phyloP scores from a whole-genome alignment of 2,797 vertebrate species.

The Pangasius krempfi region DNA sequence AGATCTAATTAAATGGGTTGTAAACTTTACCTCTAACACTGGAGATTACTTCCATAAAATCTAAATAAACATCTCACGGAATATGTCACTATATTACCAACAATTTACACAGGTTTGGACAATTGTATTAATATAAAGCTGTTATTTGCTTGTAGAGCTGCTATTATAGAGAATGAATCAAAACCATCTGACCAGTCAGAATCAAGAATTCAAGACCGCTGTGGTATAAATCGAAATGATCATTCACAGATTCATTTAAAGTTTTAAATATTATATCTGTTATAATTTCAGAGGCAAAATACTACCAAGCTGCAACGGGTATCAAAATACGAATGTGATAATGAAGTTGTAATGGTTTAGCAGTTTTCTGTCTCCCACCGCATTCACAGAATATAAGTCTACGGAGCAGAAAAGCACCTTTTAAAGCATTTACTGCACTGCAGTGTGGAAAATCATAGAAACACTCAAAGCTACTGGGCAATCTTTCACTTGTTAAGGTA shows the following conservation, averaged over 20 bases:
- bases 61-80: neutral
- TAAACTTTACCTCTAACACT: neutral
- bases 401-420: constrained; percentile 8
- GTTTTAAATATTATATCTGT: neutral
- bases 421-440: constrained; percentile 18
- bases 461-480: constrained; percentile 17
- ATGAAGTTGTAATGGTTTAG: neutral
- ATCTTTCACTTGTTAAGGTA: constrained; percentile 65
- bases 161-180: neutral
- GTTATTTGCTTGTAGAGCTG: neutral
- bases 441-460: constrained; percentile 19
- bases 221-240: neutral
- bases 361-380: neutral
- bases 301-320: neutral
- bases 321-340: neutral
- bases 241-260: neutral
- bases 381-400: neutral
- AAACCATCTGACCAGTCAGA: neutral
- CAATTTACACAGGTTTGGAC: neutral
- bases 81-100: too few relatives aligned
- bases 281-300: neutral
- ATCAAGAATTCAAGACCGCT: too few relatives aligned
- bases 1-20: neutral
- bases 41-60: too few relatives aligned
- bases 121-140: neutral